Conservation (phyloP, 2,113 vertebrate species). For the Cyrtonyx montezumae region DNA sequence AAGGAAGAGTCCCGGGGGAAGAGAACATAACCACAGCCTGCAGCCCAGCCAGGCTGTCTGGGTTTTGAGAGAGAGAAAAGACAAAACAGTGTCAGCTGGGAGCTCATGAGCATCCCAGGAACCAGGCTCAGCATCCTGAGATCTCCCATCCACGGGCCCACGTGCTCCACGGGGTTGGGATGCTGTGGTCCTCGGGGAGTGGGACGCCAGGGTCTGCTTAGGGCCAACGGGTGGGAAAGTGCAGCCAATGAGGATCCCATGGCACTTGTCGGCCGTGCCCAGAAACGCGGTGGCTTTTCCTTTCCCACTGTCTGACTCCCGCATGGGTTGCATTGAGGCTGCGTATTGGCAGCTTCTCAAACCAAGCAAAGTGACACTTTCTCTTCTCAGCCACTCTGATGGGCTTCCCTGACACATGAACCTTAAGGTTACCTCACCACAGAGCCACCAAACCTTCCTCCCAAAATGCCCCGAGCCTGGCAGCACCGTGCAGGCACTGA, state of each 20-base stretch:
- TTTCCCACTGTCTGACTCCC: not conserved
- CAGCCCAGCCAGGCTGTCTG: not conserved
- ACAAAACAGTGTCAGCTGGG: not conserved
- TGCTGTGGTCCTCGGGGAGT: fast-evolving
- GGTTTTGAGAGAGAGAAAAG: not conserved
- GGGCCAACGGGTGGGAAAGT: not conserved
- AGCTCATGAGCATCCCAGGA: not conserved
- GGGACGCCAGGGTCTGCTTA: not conserved
- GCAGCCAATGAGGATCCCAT: not conserved
- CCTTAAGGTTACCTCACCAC: fast-evolving
- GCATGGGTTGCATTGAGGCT: not conserved
- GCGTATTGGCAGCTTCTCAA: conserved; percentile 2
- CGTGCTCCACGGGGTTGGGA: fast-evolving
- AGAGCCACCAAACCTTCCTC: not conserved
- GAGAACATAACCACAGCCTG: not conserved
- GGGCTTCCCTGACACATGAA: fast-evolving
- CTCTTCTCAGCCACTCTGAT: not conserved
- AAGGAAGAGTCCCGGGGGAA: not conserved
- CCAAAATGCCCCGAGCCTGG: not conserved
- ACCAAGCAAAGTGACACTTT: not conserved
- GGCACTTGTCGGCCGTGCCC: not conserved
- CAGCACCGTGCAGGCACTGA: fast-evolving
- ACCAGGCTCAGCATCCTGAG: not conserved
- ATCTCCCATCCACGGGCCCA: not conserved
- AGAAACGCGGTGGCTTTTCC: not conserved